phyloP scores from a whole-genome alignment of 2,113 vertebrate genomes.

The Lasiurus cinereus region DNA sequence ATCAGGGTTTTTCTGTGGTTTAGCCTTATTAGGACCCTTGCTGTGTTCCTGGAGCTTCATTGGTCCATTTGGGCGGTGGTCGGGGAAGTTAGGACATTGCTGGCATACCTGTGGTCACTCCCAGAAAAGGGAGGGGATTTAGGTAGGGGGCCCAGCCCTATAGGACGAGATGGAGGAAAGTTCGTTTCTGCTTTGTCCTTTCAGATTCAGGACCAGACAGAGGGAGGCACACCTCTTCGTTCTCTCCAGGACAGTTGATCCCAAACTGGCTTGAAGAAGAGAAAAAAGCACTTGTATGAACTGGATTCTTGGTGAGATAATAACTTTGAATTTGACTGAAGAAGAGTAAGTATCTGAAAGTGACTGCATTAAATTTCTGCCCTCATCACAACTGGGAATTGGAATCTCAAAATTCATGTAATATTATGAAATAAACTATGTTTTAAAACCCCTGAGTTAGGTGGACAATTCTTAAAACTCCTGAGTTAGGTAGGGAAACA shows the following conservation, averaged over 20 bases:
- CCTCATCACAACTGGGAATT: background rate
- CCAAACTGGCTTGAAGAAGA: background rate
- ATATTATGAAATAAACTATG: background rate
- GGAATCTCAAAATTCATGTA: background rate
- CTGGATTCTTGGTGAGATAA: background rate
- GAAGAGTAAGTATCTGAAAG: background rate
- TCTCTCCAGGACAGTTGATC: background rate
- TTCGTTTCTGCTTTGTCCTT: no score
- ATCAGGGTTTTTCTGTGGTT: no score
- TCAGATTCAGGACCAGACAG: background rate
- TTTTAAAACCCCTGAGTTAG: slow-evolving; percentile 49
- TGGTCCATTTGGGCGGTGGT: no score
- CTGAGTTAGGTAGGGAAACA: slow-evolving; percentile 17
- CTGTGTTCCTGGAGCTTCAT: no score
- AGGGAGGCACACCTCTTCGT: background rate
- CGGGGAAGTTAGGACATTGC: no score
- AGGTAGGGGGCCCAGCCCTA: no score
- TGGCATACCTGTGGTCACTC: no score
- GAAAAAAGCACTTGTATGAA: slow-evolving; percentile 2
- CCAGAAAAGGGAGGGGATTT: no score
- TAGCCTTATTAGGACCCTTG: no score
- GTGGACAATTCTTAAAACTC: background rate
- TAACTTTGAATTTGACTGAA: slow-evolving; percentile 15
- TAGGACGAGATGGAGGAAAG: no score
- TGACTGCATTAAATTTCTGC: slow-evolving; percentile 7